Evolutionary conservation across 2,797 vertebrate species (phyloP), one percentile per base, ranked within the genome.

Genomic region (Tapirus indicus): DNA sequence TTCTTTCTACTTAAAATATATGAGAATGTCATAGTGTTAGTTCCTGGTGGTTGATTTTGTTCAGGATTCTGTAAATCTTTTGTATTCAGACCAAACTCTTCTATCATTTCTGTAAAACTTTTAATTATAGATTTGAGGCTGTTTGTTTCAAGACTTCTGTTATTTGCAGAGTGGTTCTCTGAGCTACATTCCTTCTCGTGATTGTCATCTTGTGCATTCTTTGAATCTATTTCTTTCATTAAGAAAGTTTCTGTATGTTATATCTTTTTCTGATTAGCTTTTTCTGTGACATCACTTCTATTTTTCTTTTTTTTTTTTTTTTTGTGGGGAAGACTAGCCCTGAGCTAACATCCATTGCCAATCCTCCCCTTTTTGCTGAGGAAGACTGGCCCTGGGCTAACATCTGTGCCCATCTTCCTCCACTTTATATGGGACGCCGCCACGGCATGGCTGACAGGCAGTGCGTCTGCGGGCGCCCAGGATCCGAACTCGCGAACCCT

Each of bases 301-400:
- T 69, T 89, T 93, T 85, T 68, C 80, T 74, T 88, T 69, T 89
- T 93, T 85, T 68, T 69, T 89, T 93, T 85, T 68, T 69, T 89
- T 93, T 85, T 68, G n/a, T n/a, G n/a, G n/a, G n/a, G n/a, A n/a
- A n/a, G n/a, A n/a, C n/a, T n/a, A n/a, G n/a, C n/a, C n/a, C n/a
- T n/a, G n/a, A n/a, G n/a, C n/a, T n/a, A n/a, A n/a, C n/a, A n/a
- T n/a, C n/a, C n/a, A n/a, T n/a, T n/a, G n/a, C n/a, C n/a, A n/a
- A n/a, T n/a, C n/a, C n/a, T n/a, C n/a, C n/a, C n/a, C n/a, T n/a
- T n/a, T n/a, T n/a, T n/a, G n/a, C n/a, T n/a, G n/a, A n/a, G n/a
- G n/a, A n/a, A n/a, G n/a, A n/a, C n/a, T n/a, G n/a, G n/a, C n/a
- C n/a, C n/a, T n/a, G n/a, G n/a, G n/a, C n/a, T n/a, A n/a, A n/a